Percentiles rank a stretch among this genome's conserved stretches.
phyloP scores from a whole-genome alignment of 2,888 invertebrate genomes.

The Halictus quadricinctus region DNA sequence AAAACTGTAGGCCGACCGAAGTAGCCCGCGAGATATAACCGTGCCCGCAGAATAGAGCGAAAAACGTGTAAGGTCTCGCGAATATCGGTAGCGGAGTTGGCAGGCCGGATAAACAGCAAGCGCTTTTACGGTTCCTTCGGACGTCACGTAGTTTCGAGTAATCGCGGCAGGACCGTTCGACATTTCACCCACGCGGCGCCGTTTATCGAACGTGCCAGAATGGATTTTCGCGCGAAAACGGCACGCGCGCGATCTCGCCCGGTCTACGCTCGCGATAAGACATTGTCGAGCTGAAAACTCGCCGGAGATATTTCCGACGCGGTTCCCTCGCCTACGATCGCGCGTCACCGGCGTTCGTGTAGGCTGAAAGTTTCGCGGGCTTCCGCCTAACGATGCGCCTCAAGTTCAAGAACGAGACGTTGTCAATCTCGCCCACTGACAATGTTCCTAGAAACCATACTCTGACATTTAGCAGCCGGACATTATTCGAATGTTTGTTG shows the following conservation, averaged over 20 bases:
- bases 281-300: constrained; percentile 43
- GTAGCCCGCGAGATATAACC: background rate
- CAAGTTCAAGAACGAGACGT: constrained; percentile 56
- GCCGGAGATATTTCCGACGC: constrained; percentile 49
- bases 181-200: constrained; percentile 66
- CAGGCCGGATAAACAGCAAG: constrained; percentile 27
- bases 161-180: constrained; percentile 57
- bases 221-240: constrained; percentile 46
- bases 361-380: constrained; percentile 28
- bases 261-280: background rate
- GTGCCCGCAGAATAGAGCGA: constrained; percentile 6
- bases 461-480: background rate
- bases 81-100: constrained; percentile 29
- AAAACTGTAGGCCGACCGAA: background rate
- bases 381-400: constrained; percentile 19
- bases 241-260: background rate
- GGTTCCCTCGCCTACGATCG: constrained; percentile 42
- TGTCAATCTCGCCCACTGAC: constrained; percentile 23
- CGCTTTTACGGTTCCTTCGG: constrained; percentile 28
- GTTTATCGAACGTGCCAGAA: constrained; percentile 20
- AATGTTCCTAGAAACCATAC: background rate
- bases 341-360: constrained; percentile 31
- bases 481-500: background rate
- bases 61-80: background rate
- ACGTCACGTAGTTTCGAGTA: constrained; percentile 47